Evolutionary conservation across 2,797 vertebrate species (phyloP), one percentile per base, ranked within the genome.

Genomic region (Varecia variegata): DNA sequence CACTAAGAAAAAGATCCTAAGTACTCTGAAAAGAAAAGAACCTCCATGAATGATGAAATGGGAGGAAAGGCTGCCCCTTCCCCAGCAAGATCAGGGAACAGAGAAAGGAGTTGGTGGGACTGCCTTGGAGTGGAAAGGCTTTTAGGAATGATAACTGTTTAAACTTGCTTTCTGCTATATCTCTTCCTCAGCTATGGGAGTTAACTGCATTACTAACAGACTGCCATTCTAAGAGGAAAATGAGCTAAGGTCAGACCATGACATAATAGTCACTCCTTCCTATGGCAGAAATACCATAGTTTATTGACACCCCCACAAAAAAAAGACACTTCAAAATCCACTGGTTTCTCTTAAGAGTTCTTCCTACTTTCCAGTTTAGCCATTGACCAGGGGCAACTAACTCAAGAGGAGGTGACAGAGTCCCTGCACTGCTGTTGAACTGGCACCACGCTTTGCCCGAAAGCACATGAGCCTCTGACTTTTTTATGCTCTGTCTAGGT

Each of bases 401-500:
- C 50, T 73, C 79, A 71, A 45, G 32, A 13, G 6, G 30, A 47
- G 13, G 12, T 18, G 5, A 23, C 14, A 65, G 65, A 47, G n/a
- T 47, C 38, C 74, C n/a, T 32, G n/a, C 0, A 0, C 25, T 6
- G 8, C 21, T 9, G 20, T 47, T 71, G 23, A 80, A 58, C 40
- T 35, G n/a, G 52, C 30, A 9, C 5, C 32, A 20, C 0, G 0
- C 23, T 7, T 8, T 14, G 20, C 45, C 30, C 1, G 21, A 9
- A 40, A 73, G 32, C 9, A 0, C 65, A 4, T 35, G 62, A 88
- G 45, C 88, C 85, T 97, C 97, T 98, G 90, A 98, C 71, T 40
- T 96, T 88, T 87, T 97, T 97, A 32, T 95, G 18, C 10, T 98
- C 74, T 97, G 97, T 97, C 71, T 92, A 99, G 99, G 99, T 99